These are phyloP conservation scores for Hypotaenidia okinawae DNA, from an alignment of 2,797 vertebrate genomes.

Conservation along the genomic window DNA sequence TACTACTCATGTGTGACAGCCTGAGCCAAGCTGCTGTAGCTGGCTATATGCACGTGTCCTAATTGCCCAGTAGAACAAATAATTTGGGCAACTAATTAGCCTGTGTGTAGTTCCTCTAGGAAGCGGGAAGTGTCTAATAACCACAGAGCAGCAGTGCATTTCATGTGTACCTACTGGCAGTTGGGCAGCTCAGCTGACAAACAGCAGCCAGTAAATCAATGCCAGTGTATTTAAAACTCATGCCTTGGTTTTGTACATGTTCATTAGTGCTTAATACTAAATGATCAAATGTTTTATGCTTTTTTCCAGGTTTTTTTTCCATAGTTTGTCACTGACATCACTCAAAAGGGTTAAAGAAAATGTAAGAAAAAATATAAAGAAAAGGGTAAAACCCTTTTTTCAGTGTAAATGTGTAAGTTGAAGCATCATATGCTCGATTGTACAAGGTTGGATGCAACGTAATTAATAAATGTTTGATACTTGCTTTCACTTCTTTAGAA, in stretches of 20 bases:
- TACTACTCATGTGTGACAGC: not conserved
- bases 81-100: not conserved
- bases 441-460: not conserved
- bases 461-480: not conserved
- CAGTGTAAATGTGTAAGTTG: not conserved
- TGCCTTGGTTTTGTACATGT: not conserved
- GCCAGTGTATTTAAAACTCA: not conserved
- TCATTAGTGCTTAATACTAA: not conserved
- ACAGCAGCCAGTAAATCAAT: not conserved
- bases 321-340: not conserved
- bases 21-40: not conserved
- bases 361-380: not conserved
- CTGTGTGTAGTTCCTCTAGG: not conserved
- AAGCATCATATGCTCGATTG: not conserved
- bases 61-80: not conserved
- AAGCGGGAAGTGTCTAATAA: not conserved
- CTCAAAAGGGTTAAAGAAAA: not conserved
- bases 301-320: not conserved
- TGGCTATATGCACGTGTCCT: not conserved
- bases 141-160: fast-evolving
- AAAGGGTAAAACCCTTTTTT: not conserved
- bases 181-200: not conserved
- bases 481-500: not conserved
- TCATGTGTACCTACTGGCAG: fast-evolving
- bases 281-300: not conserved